Percentiles rank a stretch among this genome's conserved stretches.
Evolutionary conservation across 1,140 invertebrate species (phyloP).

Genomic region (Zaprionus davidi): DNA sequence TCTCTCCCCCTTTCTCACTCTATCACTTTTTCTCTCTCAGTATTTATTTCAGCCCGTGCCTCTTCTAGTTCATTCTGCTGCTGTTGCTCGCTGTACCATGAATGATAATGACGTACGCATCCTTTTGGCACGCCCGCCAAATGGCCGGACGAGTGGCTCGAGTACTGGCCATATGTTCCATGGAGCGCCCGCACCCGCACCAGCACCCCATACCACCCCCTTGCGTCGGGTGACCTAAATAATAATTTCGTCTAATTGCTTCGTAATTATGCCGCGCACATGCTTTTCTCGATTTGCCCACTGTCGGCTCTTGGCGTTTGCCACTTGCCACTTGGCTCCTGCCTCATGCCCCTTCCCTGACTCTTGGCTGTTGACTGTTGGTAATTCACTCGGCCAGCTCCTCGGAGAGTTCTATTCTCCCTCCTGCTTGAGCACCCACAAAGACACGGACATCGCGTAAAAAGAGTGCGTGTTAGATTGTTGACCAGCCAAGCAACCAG

Average conservation of each 20-base stretch:
- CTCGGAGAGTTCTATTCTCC: constrained; percentile 24
- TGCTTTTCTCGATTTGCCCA: constrained; percentile 76
- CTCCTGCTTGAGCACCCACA: neutral
- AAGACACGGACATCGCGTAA: neutral
- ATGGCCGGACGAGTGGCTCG: constrained; percentile 24
- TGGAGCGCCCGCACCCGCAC: constrained; percentile 12
- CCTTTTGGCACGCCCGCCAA: constrained; percentile 55
- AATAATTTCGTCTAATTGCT: constrained; percentile 83
- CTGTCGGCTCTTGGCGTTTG: constrained; percentile 35
- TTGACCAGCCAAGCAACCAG: constrained; percentile 10
- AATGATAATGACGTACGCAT: constrained; percentile 76
- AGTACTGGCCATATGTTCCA: constrained; percentile 64
- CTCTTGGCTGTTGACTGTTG: constrained; percentile 40
- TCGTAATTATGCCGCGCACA: constrained; percentile 81
- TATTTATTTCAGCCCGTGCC: too few relatives aligned
- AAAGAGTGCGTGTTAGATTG: constrained; percentile 20
- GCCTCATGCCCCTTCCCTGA: neutral
- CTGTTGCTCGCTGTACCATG: constrained; percentile 42
- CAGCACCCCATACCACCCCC: neutral
- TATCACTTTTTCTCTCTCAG: too few relatives aligned
- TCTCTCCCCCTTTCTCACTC: too few relatives aligned
- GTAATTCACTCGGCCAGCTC: constrained; percentile 62
- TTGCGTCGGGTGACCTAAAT: constrained; percentile 64
- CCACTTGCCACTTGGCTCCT: neutral
- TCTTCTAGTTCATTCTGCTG: constrained; percentile 41